These are phyloP conservation scores for Takifugu flavidus DNA, from an alignment of 2,113 vertebrate species.

Conservation along the genomic window DNA sequence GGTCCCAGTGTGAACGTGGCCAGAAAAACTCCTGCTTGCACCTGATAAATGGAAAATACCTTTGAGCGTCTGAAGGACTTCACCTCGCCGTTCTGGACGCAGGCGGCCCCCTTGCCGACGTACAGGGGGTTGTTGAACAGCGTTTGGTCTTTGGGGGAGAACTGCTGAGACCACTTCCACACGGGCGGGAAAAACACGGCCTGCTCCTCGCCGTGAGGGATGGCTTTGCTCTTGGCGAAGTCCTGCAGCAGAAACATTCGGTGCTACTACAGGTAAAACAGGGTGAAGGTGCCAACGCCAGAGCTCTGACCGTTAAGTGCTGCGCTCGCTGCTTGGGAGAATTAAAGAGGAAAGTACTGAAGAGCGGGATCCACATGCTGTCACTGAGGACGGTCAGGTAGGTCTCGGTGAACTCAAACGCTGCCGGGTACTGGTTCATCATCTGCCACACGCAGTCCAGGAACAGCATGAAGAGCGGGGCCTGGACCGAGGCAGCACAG, in stretches of 20 bases:
- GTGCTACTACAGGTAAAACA: no score
- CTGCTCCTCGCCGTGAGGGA: constrained; percentile 85
- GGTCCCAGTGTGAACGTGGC: no score
- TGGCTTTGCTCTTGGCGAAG: constrained; percentile 90
- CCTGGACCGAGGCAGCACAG: constrained; percentile 67
- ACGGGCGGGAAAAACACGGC: constrained; percentile 86
- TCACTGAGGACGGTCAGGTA: constrained; percentile 88
- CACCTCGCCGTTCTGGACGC: constrained; percentile 81
- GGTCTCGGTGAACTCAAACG: constrained; percentile 94
- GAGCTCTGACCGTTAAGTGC: constrained; percentile 81
- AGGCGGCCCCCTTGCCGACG: constrained; percentile 83
- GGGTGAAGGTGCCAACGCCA: not conserved
- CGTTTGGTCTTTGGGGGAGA: constrained; percentile 81
- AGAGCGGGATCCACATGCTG: constrained; percentile 88
- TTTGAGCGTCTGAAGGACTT: constrained; percentile 86
- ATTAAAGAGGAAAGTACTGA: constrained; percentile 97
- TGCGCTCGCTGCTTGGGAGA: constrained; percentile 85
- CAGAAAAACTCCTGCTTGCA: no score
- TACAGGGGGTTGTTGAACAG: constrained; percentile 96
- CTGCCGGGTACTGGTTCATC: constrained; percentile 89
- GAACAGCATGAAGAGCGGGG: constrained; percentile 91
- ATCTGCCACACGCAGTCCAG: constrained; percentile 96
- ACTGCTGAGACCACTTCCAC: constrained; percentile 97
- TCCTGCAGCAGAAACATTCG: constrained; percentile 75
- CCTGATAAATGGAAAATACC: constrained; percentile 66